Evolutionary conservation across 2,888 invertebrate genomes (phyloP).

Genomic region (Dilophus febrilis): DNA sequence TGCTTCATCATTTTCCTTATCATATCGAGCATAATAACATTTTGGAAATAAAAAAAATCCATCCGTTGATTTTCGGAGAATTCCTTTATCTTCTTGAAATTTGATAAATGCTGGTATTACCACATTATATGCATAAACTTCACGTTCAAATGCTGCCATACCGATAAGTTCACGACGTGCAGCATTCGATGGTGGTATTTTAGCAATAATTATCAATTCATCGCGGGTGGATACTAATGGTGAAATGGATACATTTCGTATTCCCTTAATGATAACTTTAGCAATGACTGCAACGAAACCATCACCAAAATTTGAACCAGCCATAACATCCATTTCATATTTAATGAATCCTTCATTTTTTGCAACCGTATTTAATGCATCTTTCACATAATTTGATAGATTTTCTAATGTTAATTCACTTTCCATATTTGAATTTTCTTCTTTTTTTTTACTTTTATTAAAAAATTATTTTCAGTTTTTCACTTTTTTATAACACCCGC

Average conservation of each 20-base stretch:
- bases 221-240: background rate
- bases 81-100: slow-evolving; percentile 7
- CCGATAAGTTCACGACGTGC: slow-evolving; percentile 4
- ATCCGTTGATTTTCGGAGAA: background rate
- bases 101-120: slow-evolving; percentile 7
- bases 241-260: background rate
- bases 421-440: too few species aligned
- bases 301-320: slow-evolving; percentile 6
- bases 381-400: too few species aligned
- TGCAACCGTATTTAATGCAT: too few species aligned
- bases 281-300: slow-evolving; percentile 7
- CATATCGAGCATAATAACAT: slow-evolving; percentile 6
- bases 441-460: too few species aligned
- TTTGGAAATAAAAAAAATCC: slow-evolving; percentile 9
- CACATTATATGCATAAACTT: slow-evolving; percentile 7
- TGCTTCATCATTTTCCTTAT: slow-evolving; percentile 5
- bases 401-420: too few species aligned
- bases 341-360: too few species aligned
- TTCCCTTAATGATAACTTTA: slow-evolving; percentile 3
- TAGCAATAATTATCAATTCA: slow-evolving; percentile 4
- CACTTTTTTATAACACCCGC: too few species aligned
- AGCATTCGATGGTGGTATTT: slow-evolving; percentile 7
- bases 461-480: too few species aligned
- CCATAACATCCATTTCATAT: too few species aligned
- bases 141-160: slow-evolving; percentile 8